Evolutionary conservation across 2,797 vertebrate genomes (phyloP).

Genomic region (Manis javanica): DNA sequence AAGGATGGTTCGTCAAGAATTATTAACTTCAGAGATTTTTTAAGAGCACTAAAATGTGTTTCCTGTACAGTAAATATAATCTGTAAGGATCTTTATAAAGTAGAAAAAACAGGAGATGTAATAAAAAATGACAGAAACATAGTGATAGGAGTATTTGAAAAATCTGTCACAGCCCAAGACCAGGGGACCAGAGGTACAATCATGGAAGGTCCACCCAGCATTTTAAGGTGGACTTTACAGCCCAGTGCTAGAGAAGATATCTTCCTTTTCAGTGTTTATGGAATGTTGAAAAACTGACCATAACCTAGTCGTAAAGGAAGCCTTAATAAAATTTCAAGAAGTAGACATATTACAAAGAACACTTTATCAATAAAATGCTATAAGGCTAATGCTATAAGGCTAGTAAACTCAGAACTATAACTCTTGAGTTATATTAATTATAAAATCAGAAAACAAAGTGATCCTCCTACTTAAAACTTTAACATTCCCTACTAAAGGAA

Average conservation of each 20-base stretch:
- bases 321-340: neutral
- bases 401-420: neutral
- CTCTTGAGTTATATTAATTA: neutral
- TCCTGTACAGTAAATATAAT: neutral
- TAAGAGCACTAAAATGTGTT: conserved; percentile 30
- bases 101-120: neutral
- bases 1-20: neutral
- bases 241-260: neutral
- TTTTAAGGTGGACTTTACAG: neutral
- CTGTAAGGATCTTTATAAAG: conserved; percentile 23
- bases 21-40: neutral
- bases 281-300: neutral
- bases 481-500: neutral
- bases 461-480: neutral
- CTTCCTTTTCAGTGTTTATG: neutral
- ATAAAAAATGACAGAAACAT: conserved; percentile 17
- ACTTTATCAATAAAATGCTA: neutral
- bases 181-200: neutral
- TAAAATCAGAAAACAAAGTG: conserved; percentile 40
- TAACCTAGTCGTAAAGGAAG: conserved; percentile 19
- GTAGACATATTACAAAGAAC: neutral
- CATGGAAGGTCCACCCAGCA: neutral
- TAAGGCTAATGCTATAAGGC: conserved; percentile 13
- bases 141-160: neutral
- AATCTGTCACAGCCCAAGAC: neutral